These are phyloP conservation scores for Microctonus hyperodae DNA, from an alignment of 2,888 invertebrate species.

Conservation along the genomic window DNA sequence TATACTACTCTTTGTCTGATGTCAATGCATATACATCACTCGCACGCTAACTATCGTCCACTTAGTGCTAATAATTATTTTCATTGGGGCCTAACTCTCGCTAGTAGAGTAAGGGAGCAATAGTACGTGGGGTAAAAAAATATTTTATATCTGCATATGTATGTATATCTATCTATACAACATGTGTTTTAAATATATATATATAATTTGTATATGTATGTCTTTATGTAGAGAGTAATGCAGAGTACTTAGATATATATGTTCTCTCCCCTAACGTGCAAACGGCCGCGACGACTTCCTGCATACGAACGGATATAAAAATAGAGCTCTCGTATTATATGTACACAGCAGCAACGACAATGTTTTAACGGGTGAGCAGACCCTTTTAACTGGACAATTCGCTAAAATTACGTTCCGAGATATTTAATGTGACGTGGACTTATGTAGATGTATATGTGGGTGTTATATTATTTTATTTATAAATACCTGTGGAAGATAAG, in stretches of 20 bases:
- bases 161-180: neutral
- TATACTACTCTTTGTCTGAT: constrained; percentile 30
- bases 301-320: constrained; percentile 62
- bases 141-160: neutral
- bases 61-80: constrained; percentile 64
- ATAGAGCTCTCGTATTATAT: constrained; percentile 51
- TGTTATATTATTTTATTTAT: too few species aligned
- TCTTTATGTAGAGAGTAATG: constrained; percentile 7
- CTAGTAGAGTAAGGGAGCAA: constrained; percentile 14
- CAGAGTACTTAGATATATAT: constrained; percentile 18
- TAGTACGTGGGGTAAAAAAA: neutral
- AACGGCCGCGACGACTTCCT: constrained; percentile 58
- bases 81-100: constrained; percentile 55
- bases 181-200: neutral
- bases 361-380: constrained; percentile 28
- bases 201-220: constrained; percentile 1
- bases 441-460: neutral
- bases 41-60: constrained; percentile 54
- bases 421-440: neutral
- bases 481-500: too few species aligned
- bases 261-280: constrained; percentile 48
- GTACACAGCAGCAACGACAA: constrained; percentile 34
- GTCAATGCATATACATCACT: constrained; percentile 18
- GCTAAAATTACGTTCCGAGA: constrained; percentile 9
- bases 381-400: constrained; percentile 34